A percentile compares a stretch with the other conserved stretches of the same genome.
phyloP scores from a whole-genome alignment of 2,888 invertebrate genomes.

The Abrostola tripartita region DNA sequence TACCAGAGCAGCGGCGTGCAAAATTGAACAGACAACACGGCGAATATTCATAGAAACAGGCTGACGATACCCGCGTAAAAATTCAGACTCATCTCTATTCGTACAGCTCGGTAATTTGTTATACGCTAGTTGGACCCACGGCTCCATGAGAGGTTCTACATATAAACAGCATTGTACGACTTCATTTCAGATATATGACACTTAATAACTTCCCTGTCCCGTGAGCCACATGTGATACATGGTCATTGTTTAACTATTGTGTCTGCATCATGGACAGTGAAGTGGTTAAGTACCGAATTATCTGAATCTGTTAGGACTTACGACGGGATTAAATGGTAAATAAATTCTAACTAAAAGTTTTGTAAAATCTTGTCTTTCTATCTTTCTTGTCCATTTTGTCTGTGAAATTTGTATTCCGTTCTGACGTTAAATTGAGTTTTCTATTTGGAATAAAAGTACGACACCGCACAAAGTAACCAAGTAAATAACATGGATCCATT shows the following conservation, averaged over 20 bases:
- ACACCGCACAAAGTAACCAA: not conserved
- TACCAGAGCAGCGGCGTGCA: slow-evolving; percentile 51
- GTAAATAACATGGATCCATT: slow-evolving; percentile 24
- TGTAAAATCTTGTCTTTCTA: too few relatives aligned
- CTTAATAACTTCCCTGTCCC: too few relatives aligned
- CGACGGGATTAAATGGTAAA: too few relatives aligned
- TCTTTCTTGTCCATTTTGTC: too few relatives aligned
- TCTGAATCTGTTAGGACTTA: too few relatives aligned
- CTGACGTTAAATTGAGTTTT: not conserved
- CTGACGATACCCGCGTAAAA: slow-evolving; percentile 50
- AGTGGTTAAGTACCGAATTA: too few relatives aligned
- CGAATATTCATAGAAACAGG: slow-evolving; percentile 57
- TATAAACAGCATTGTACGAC: not conserved
- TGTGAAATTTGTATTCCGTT: too few relatives aligned
- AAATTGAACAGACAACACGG: slow-evolving; percentile 58
- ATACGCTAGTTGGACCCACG: slow-evolving; percentile 5
- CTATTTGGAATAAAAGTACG: not conserved
- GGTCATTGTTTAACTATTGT: too few relatives aligned
- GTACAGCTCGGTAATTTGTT: slow-evolving; percentile 30
- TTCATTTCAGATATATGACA: not conserved
- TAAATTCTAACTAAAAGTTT: too few relatives aligned
- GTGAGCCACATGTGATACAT: too few relatives aligned
- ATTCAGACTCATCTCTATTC: slow-evolving; percentile 45
- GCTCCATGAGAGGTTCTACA: not conserved
- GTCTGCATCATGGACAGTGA: too few relatives aligned